Percentiles rank a stretch among this genome's conserved stretches.
phyloP scores from a whole-genome alignment of 2,888 invertebrate genomes.

The Gisinianus flammeolus region DNA sequence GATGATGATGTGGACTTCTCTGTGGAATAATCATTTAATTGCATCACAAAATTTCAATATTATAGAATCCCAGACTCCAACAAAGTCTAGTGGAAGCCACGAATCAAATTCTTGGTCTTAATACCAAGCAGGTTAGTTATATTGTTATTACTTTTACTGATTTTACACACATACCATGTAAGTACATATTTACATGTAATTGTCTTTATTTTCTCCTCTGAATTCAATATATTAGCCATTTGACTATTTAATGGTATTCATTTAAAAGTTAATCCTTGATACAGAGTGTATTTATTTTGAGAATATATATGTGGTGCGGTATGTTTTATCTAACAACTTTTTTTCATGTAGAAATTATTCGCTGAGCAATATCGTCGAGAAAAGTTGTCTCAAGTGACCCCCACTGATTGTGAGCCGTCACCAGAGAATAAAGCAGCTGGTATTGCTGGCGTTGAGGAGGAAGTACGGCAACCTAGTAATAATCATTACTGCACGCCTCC shows the following conservation, averaged over 20 bases:
- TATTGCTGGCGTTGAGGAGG: background rate
- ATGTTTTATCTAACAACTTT: background rate
- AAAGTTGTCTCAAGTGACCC: constrained; percentile 35
- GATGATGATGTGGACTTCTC: too few relatives aligned
- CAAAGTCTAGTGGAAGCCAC: constrained; percentile 6
- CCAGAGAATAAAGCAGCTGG: constrained; percentile 14
- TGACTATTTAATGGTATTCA: too few relatives aligned
- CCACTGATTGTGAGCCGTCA: background rate
- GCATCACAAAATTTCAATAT: too few relatives aligned
- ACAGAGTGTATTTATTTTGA: too few relatives aligned
- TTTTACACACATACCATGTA: background rate
- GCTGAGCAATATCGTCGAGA: constrained; percentile 17
- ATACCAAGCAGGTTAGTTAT: constrained; percentile 23
- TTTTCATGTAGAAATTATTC: constrained; percentile 16
- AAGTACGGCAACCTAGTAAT: background rate
- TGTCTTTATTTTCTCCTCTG: too few relatives aligned
- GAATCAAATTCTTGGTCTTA: constrained; percentile 20
- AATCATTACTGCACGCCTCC: constrained; percentile 22
- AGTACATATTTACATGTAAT: too few relatives aligned
- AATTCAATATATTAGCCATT: too few relatives aligned
- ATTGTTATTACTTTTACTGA: background rate
- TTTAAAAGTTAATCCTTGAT: too few relatives aligned
- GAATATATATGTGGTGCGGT: background rate
- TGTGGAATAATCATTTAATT: too few relatives aligned
- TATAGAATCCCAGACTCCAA: constrained; percentile 20